Percentiles rank a stretch among this genome's conserved stretches.
phyloP scores from a whole-genome alignment of 2,113 vertebrate genomes.

The Pelodiscus sinensis region DNA sequence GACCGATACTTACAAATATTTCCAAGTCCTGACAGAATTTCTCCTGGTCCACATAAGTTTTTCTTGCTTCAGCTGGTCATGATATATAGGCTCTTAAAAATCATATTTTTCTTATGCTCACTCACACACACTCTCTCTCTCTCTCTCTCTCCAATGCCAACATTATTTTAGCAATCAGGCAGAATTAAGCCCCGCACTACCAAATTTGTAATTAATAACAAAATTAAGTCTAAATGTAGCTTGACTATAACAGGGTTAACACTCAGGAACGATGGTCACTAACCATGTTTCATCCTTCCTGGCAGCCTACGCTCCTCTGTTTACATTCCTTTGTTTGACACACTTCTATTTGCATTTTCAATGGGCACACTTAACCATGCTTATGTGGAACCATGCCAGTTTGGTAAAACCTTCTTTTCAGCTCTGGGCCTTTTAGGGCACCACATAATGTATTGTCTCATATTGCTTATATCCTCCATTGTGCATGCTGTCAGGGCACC shows the following conservation, averaged over 20 bases:
- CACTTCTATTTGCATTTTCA: neutral
- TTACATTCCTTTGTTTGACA: neutral
- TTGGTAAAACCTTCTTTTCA: neutral
- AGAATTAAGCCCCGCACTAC: neutral
- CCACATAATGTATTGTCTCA: neutral
- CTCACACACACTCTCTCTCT: neutral
- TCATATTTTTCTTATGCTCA: neutral
- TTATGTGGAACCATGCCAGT: accelerated
- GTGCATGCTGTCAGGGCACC: too few species aligned
- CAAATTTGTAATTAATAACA: accelerated
- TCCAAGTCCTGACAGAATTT: neutral
- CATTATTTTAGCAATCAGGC: neutral
- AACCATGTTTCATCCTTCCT: neutral
- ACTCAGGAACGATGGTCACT: neutral
- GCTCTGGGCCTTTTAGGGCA: neutral
- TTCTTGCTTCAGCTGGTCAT: neutral
- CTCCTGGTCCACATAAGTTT: neutral
- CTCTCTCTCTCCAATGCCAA: neutral
- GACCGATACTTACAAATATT: neutral
- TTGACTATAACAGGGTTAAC: neutral
- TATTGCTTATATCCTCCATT: neutral
- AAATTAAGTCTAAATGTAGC: neutral
- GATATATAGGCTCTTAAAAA: neutral
- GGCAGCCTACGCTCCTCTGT: neutral
- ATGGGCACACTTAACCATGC: neutral